Conservation (phyloP, 2,113 vertebrate species). For the Trogon melanurus region DNA sequence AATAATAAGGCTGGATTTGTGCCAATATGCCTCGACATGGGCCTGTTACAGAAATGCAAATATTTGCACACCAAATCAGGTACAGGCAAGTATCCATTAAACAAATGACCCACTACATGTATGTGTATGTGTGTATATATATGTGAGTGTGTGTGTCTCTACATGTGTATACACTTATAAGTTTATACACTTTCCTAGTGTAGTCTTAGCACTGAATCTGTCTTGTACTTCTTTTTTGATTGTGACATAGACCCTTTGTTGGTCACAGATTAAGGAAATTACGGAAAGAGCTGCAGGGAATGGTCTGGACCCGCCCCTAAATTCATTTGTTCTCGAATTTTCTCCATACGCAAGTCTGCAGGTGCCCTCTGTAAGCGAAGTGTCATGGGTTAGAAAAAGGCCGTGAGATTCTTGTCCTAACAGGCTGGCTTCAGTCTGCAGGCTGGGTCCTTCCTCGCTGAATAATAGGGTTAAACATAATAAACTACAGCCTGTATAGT, state of each 20-base stretch:
- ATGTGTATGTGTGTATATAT: background rate
- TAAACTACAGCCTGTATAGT: background rate
- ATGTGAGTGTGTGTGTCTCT: background rate
- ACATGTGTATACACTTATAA: background rate
- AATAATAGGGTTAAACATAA: background rate
- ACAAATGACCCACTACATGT: background rate
- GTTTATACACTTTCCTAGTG: background rate
- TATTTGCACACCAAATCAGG: background rate
- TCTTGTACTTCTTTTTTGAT: background rate
- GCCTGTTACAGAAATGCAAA: background rate
- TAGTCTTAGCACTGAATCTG: background rate
- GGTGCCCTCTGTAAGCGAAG: background rate
- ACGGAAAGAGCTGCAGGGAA: background rate
- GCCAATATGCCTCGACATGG: background rate
- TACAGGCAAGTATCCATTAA: background rate
- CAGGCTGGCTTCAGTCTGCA: background rate
- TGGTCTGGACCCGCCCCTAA: background rate
- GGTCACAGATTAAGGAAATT: background rate
- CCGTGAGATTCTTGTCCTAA: background rate
- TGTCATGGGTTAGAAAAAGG: rapidly evolving
- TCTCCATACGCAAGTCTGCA: background rate
- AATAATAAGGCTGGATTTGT: background rate
- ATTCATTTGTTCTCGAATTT: background rate
- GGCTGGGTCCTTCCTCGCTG: background rate
- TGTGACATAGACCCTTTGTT: background rate